phyloP scores from a whole-genome alignment of 2,113 vertebrate genomes.

The Clarias macrocephalus region DNA sequence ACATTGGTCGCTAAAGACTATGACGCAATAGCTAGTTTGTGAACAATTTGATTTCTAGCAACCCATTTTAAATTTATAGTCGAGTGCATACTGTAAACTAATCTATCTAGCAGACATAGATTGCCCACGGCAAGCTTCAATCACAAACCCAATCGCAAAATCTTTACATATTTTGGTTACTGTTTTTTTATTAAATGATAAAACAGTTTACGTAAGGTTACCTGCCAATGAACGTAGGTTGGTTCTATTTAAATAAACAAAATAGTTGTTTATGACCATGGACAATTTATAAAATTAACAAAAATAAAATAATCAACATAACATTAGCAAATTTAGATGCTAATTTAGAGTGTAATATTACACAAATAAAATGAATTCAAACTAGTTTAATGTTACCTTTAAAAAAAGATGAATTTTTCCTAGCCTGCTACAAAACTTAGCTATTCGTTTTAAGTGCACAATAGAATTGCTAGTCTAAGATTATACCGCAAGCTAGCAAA shows the following conservation, averaged over 20 bases:
- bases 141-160: neutral
- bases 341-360: neutral
- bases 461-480: neutral
- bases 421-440: neutral
- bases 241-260: neutral
- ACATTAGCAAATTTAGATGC: neutral
- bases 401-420: neutral
- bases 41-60: neutral
- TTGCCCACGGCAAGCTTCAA: neutral
- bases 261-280: neutral
- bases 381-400: neutral
- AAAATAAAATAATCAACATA: neutral
- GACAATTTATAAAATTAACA: neutral
- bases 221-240: neutral
- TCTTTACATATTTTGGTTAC: neutral
- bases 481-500: neutral
- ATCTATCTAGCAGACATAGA: neutral
- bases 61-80: neutral
- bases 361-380: neutral
- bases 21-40: neutral
- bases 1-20: neutral
- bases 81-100: neutral
- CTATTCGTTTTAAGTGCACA: neutral
- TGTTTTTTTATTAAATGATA: neutral
- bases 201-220: neutral